Evolutionary conservation across 2,113 vertebrate genomes (phyloP).

Genomic region (Oryctolagus cuniculus): DNA sequence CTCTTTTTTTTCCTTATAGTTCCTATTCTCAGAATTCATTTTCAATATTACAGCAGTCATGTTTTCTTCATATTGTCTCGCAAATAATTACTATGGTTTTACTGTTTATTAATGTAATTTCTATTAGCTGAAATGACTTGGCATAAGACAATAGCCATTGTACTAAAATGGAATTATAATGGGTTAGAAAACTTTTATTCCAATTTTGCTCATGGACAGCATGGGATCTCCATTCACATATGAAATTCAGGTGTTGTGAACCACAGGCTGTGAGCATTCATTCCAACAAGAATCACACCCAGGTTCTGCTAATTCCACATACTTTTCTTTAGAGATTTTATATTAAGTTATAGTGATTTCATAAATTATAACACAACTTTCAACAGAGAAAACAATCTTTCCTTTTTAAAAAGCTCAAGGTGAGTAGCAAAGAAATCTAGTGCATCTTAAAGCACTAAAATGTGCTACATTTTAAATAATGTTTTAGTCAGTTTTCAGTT

Average conservation of each 20-base stretch:
- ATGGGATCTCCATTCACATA: background rate
- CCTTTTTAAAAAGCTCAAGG: background rate
- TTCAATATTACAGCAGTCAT: background rate
- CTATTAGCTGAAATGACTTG: background rate
- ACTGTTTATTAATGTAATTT: background rate
- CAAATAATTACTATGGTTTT: conserved; percentile 16
- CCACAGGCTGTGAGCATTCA: background rate
- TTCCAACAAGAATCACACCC: background rate
- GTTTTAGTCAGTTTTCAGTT: conserved; percentile 22
- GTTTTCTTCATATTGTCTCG: background rate
- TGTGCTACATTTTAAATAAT: background rate
- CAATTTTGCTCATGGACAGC: background rate
- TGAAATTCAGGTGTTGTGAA: background rate
- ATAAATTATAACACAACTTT: conserved; percentile 10
- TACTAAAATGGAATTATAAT: background rate
- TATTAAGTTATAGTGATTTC: background rate
- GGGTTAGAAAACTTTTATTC: background rate
- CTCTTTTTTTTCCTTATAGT: background rate
- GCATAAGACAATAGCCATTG: background rate
- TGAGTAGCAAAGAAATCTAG: background rate
- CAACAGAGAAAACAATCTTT: background rate
- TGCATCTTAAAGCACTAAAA: background rate
- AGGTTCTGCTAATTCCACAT: background rate
- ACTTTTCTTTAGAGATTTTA: background rate
- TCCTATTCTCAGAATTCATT: background rate